These are phyloP conservation scores for Drosophila rufa DNA, from an alignment of 1,140 invertebrate species.

Conservation along the genomic window DNA sequence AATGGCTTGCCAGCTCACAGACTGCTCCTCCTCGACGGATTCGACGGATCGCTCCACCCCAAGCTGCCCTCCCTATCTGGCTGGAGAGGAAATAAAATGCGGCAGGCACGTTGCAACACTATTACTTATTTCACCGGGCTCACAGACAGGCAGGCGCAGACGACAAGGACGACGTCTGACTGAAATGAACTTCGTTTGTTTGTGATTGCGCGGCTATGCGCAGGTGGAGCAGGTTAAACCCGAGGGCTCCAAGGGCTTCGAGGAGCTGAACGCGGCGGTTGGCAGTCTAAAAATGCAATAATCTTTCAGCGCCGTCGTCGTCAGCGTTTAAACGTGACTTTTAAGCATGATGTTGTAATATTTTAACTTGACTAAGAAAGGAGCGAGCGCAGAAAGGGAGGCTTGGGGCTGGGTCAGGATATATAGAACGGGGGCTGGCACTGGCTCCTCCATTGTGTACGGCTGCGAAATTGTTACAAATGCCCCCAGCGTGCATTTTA, in stretches of 20 bases:
- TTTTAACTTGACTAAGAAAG: slow-evolving; percentile 81
- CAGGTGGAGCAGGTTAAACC: slow-evolving; percentile 38
- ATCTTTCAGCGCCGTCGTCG: slow-evolving; percentile 82
- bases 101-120: slow-evolving; percentile 83
- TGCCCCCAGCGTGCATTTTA: slow-evolving; percentile 83
- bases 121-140: slow-evolving; percentile 77
- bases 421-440: slow-evolving; percentile 17
- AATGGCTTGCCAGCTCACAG: slow-evolving; percentile 51
- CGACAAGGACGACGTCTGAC: slow-evolving; percentile 60
- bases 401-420: neutral
- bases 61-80: slow-evolving; percentile 17
- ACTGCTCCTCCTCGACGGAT: neutral
- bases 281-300: slow-evolving; percentile 77
- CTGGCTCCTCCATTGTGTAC: slow-evolving; percentile 66
- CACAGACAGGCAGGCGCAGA: slow-evolving; percentile 72
- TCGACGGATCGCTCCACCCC: slow-evolving; percentile 1
- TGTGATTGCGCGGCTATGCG: slow-evolving; percentile 66
- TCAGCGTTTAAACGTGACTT: slow-evolving; percentile 83
- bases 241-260: neutral
- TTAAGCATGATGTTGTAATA: slow-evolving; percentile 84
- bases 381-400: neutral
- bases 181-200: slow-evolving; percentile 83
- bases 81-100: slow-evolving; percentile 78
- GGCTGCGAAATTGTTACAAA: slow-evolving; percentile 79
- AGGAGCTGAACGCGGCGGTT: slow-evolving; percentile 6